A percentile compares a stretch with the other conserved stretches of the same genome.
phyloP scores from a whole-genome alignment of 2,888 invertebrate species.

The Volucella inanis region DNA sequence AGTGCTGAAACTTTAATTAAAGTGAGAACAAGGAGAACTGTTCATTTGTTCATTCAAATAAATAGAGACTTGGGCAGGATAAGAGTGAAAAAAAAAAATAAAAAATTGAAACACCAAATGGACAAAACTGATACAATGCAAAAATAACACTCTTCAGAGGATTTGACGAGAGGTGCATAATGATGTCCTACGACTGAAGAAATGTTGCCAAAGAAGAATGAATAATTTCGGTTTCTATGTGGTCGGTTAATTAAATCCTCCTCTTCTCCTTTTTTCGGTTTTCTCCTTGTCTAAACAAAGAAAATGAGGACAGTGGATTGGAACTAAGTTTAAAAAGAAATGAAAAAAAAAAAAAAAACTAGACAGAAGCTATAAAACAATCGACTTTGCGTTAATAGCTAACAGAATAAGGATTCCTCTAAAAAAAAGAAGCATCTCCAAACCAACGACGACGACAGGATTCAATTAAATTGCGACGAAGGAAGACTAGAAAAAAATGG shows the following conservation, averaged over 20 bases:
- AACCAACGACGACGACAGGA: constrained; percentile 45
- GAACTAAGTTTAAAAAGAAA: not conserved
- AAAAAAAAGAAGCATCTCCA: constrained; percentile 10
- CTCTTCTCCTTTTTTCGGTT: not conserved
- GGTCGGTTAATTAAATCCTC: constrained; percentile 67
- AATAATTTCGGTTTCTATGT: constrained; percentile 58
- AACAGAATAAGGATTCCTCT: constrained; percentile 15
- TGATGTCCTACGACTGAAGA: constrained; percentile 49
- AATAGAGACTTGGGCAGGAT: constrained; percentile 27
- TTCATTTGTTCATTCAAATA: constrained; percentile 55
- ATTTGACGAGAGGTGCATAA: constrained; percentile 62
- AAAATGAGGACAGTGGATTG: constrained; percentile 27
- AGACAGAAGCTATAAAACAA: constrained; percentile 9
- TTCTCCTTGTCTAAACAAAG: constrained; percentile 1
- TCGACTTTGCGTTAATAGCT: constrained; percentile 43
- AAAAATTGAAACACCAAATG: constrained; percentile 43
- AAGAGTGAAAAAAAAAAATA: not conserved
- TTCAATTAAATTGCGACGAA: constrained; percentile 57
- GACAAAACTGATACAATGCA: constrained; percentile 41
- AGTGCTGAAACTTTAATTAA: constrained; percentile 69
- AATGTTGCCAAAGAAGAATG: constrained; percentile 54
- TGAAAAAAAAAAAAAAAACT: not conserved
- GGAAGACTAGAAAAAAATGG: not conserved
- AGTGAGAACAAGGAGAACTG: constrained; percentile 52
- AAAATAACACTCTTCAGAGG: constrained; percentile 43